phyloP scores from a whole-genome alignment of 1,140 invertebrate species.

The Portunus trituberculatus region DNA sequence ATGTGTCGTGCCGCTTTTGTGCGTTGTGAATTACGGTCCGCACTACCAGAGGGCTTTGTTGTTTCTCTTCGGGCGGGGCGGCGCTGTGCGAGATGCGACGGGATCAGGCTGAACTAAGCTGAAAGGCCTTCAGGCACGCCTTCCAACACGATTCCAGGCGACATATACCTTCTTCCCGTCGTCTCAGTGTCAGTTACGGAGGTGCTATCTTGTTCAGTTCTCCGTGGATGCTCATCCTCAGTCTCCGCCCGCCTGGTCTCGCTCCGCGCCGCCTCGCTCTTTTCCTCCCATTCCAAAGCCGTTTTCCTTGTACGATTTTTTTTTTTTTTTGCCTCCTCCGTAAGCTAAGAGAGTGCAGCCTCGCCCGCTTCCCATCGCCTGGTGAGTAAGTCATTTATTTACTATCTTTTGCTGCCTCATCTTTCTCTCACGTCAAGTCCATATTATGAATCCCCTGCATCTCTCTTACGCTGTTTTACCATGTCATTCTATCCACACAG shows the following conservation, averaged over 20 bases:
- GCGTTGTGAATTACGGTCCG: not conserved
- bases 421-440: not conserved
- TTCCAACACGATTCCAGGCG: not conserved
- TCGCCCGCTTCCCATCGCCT: not conserved
- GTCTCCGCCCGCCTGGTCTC: not conserved
- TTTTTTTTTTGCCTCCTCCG: not conserved
- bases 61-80: not conserved
- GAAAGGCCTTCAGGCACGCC: not conserved
- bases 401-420: not conserved
- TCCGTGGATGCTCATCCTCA: not conserved
- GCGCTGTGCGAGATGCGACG: not conserved
- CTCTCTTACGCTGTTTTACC: not conserved
- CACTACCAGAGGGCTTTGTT: not conserved
- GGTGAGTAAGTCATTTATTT: not conserved
- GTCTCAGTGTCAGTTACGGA: not conserved
- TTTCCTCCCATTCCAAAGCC: not conserved
- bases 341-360: constrained; percentile 1
- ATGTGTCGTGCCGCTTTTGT: constrained; percentile 11
- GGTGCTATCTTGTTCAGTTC: constrained; percentile 7
- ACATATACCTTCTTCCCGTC: not conserved
- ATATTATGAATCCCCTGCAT: not conserved
- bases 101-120: constrained; percentile 9
- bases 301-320: not conserved
- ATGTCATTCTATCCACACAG: not conserved
- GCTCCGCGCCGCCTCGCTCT: not conserved